Evolutionary conservation across 2,113 vertebrate species (phyloP).

Genomic region (Emydura subglobosa): DNA sequence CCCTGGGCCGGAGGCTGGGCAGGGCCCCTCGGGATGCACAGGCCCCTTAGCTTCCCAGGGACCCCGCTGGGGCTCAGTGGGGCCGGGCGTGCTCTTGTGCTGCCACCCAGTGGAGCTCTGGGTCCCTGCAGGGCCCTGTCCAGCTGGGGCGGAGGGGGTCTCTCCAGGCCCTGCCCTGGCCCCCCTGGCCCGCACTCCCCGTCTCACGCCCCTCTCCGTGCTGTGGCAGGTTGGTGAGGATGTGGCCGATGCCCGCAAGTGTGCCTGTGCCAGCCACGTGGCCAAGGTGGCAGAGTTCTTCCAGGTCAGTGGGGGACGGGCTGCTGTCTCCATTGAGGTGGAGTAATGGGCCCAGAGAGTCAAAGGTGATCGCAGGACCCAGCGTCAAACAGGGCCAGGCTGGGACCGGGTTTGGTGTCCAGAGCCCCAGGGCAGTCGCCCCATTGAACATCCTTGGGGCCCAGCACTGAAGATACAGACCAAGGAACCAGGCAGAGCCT

Average conservation of each 20-base stretch:
- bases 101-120: background rate
- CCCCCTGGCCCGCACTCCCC: background rate
- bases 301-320: constrained; percentile 82
- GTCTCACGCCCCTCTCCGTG: background rate
- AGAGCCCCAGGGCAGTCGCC: background rate
- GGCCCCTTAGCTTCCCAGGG: background rate
- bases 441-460: no score
- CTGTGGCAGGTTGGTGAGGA: constrained; percentile 92
- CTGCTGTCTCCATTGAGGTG: background rate
- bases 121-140: background rate
- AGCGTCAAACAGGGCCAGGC: background rate
- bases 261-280: constrained; percentile 95
- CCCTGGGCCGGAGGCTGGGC: background rate
- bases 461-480: background rate
- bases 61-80: background rate
- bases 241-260: constrained; percentile 94
- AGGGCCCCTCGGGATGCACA: no score
- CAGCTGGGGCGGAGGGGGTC: background rate
- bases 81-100: background rate
- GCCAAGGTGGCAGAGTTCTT: constrained; percentile 97
- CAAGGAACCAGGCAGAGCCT: background rate
- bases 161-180: background rate
- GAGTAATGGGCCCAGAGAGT: background rate
- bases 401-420: no score
- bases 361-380: background rate